Conservation (phyloP, 2,888 invertebrate genomes). For the Ceramica pisi region DNA sequence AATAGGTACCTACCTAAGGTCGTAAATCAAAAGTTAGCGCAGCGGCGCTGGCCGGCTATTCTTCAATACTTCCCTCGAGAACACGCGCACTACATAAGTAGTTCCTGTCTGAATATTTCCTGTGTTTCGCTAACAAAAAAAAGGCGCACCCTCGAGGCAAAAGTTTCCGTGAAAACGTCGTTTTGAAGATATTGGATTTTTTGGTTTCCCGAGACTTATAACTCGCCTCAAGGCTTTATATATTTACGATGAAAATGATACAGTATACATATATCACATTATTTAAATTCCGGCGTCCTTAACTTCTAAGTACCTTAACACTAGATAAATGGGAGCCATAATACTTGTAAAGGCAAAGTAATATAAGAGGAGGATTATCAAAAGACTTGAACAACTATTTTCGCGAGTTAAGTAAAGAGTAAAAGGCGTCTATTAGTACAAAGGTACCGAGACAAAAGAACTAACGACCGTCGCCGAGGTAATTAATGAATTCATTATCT, state of each 20-base stretch:
- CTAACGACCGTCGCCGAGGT: constrained; percentile 54
- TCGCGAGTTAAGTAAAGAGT: constrained; percentile 47
- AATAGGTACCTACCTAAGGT: constrained; percentile 55
- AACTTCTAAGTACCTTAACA: not conserved
- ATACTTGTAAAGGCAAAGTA: constrained; percentile 15
- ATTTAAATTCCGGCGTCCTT: constrained; percentile 35
- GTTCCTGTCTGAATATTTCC: constrained; percentile 63
- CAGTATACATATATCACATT: constrained; percentile 28
- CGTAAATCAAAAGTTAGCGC: constrained; percentile 72
- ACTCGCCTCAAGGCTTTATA: constrained; percentile 49
- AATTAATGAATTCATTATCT: constrained; percentile 67
- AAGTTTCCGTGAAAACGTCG: constrained; percentile 61
- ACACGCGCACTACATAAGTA: constrained; percentile 67
- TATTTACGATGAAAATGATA: constrained; percentile 47
- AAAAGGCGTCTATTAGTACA: constrained; percentile 53
- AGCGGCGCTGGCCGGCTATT: constrained; percentile 62
- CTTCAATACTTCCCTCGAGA: constrained; percentile 63
- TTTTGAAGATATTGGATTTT: constrained; percentile 66
- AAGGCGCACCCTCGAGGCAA: constrained; percentile 57
- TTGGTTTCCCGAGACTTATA: constrained; percentile 58
- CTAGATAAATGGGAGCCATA: constrained; percentile 20
- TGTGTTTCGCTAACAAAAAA: constrained; percentile 63
- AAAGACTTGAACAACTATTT: constrained; percentile 60
- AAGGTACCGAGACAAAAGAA: constrained; percentile 59
- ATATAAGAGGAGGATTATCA: constrained; percentile 19